A percentile compares a stretch with the other conserved stretches of the same genome.
These are phyloP conservation scores for Dendrocincla tyrannina DNA, from an alignment of 2,797 vertebrate genomes.

Conservation along the genomic window DNA sequence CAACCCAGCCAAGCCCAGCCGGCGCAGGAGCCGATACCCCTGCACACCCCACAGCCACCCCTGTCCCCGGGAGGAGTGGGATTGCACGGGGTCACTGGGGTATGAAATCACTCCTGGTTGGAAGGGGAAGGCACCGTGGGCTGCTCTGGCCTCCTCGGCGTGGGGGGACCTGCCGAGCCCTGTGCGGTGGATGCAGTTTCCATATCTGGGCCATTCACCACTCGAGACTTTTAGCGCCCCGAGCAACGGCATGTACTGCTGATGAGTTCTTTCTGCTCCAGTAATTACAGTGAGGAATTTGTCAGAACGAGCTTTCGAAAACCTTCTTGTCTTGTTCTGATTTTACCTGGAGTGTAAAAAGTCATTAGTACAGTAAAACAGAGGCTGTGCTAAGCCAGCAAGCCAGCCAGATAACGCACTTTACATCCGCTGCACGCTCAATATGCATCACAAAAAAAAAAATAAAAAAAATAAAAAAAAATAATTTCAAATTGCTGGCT, in stretches of 20 bases:
- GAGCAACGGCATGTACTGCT: slow-evolving; percentile 52
- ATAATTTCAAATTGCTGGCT: neutral
- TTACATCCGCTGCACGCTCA: neutral
- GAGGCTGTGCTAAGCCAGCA: neutral
- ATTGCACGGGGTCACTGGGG: neutral
- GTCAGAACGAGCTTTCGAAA: slow-evolving; percentile 60
- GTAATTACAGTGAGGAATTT: slow-evolving; percentile 67
- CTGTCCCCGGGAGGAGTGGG: neutral
- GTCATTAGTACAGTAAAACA: slow-evolving; percentile 46
- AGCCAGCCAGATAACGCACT: neutral
- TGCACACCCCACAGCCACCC: fast-evolving
- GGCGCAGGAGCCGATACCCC: fast-evolving
- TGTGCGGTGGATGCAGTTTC: neutral
- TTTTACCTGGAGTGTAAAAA: slow-evolving; percentile 72
- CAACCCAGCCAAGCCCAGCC: neutral
- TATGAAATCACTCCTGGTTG: slow-evolving; percentile 49
- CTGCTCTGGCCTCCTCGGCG: neutral
- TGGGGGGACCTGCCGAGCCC: neutral
- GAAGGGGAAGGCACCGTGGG: neutral
- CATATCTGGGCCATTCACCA: slow-evolving; percentile 64
- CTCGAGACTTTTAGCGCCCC: slow-evolving; percentile 51
- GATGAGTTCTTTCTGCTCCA: slow-evolving; percentile 70
- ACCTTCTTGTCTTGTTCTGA: slow-evolving; percentile 50
- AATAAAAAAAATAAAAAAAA: too few species aligned
- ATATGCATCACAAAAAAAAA: neutral